Base-by-base conservation (phyloP, 2,797 vertebrate species). In the Sebastes cheni region DNA sequence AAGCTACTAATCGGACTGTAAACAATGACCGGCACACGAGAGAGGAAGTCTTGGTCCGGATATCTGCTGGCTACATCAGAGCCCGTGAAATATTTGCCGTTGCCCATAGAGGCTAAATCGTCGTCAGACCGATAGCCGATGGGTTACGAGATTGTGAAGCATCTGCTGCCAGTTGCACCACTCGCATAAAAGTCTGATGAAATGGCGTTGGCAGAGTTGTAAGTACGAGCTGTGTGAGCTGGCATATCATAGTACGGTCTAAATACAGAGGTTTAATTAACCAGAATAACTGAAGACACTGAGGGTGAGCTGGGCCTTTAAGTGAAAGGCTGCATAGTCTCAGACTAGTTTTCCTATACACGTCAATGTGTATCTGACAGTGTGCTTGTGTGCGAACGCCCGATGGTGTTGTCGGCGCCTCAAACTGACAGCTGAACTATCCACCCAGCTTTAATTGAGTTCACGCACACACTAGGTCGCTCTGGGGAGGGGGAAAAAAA, bases 401-500 rank as follows among this genome's bases (percentile, higher is more conserved):
- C 4, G 2, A 60, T 30, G 14, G 76, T 75, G 77, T 61, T 68
- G 46, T 67, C 72, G 61, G 54, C 18, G 18, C 64, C 65, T 88
- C 83, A 75, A 42, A 77, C 72, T 84, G 82, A 89, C 83, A 82
- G 80, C 80, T 87, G 82, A 89, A 90, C 87, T 82, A 69, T 84
- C 85, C 75, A 75, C 86, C 85, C 67, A 13, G 72, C 77, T 79
- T 87, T 85, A 89, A 88, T 86, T 88, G 85, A 91, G 89, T 86
- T 87, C 88, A 85, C 79, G 73, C 59, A 75, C 79, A 72, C 82
- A 83, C 79, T 77, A 72, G 42, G 46, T 78, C 4, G 65, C 67
- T 67, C 54, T n/a, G 55, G 70, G 64, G 30, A 36, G 32, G 20
- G 20, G 13, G 5, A 1, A 67, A 50, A 2, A 67, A 11, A 27